Evolutionary conservation across 2,888 invertebrate species (phyloP), one percentile per base, ranked within the genome.

Genomic region (Drosophila neotestacea): DNA sequence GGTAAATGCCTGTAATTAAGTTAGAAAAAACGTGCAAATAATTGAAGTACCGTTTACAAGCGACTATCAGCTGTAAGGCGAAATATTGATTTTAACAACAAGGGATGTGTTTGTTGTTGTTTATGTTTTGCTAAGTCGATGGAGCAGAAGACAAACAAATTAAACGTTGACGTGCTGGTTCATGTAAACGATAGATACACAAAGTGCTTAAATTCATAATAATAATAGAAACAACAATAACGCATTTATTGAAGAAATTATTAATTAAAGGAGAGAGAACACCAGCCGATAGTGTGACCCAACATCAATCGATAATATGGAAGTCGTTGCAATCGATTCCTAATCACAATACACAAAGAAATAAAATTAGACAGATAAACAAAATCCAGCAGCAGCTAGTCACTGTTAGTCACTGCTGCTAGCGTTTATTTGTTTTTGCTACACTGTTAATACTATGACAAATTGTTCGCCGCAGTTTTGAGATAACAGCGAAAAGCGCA

Each of bases 41-140:
- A 6, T 47, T 27, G 1, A 10, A 16, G 22, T 59, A 59, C n/a
- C 5, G n/a, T 5, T 4, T 46, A 16, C 11, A 41, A 36, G 1
- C 5, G 6, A 7, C 5, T 32, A 16, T 36, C 16, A 42, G 52
- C 9, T 46, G 16, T n/a, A n/a, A 16, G 7, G 13, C 6, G 38
- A 34, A 41, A 9, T 72, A 66, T 77, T 60, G 62, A 73, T 77
- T 77, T 77, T 56, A 62, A 56, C 73, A 60, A 28, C 28, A 54
- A 41, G 54, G 30, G 27, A 34, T 47, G 47, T 47, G 51, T 42
- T 62, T 66, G 46, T 59, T 69, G 56, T 55, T 64, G 51, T 67
- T 72, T 47, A 56, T 64, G 56, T 50, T 51, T 59, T 11, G 7
- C 30, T 51, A 22, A 32, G 50, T 41, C 27, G 61, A 16, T 34